Evolutionary conservation across 2,797 vertebrate species (phyloP).

Genomic region (Simalia tracyae): DNA sequence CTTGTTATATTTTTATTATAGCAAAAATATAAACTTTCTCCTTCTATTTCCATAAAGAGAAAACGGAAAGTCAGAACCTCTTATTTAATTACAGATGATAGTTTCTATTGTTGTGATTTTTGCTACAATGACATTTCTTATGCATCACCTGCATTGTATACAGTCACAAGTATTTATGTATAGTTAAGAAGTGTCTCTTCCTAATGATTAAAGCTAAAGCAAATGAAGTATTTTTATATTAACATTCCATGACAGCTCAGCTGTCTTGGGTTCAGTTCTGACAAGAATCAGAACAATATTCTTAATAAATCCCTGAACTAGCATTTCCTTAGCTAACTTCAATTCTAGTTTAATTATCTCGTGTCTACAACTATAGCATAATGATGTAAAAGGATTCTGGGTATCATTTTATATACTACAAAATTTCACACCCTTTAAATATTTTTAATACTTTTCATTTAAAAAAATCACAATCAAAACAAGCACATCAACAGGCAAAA

Average conservation of each 20-base stretch:
- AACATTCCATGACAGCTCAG: neutral
- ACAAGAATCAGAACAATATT: neutral
- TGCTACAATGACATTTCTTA: neutral
- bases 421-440: neutral
- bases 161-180: neutral
- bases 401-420: neutral
- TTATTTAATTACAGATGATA: constrained; percentile 1
- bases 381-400: neutral
- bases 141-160: neutral
- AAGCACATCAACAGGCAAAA: neutral
- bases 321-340: neutral
- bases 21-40: neutral
- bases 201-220: neutral
- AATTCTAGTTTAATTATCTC: neutral
- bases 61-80: constrained; percentile 34
- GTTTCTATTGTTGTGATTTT: constrained; percentile 1
- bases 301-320: neutral
- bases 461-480: neutral
- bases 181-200: neutral
- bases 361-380: neutral
- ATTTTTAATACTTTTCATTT: neutral
- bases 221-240: neutral
- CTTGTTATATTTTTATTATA: neutral
- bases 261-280: neutral
- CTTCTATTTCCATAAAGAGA: constrained; percentile 19